Conservation (phyloP, 37 sponge, comb jelly and placozoan genomes). For the Hexactinellida sp. region DNA sequence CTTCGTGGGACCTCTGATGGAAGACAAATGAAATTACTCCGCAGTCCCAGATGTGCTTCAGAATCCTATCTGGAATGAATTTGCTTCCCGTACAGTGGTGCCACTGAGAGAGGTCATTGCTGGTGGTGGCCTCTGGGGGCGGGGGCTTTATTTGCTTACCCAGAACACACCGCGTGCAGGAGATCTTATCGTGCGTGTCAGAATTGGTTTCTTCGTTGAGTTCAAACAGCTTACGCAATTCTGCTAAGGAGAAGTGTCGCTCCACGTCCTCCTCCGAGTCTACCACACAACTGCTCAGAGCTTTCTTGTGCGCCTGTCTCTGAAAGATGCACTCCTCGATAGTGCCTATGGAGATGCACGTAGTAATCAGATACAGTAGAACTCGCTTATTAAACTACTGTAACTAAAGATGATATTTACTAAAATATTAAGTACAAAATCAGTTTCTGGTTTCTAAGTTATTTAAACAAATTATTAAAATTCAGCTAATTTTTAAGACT, state of each 20-base stretch:
- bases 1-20: constrained; percentile 69
- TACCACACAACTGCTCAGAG: constrained; percentile 93
- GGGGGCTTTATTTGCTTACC: constrained; percentile 57
- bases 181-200: constrained; percentile 91
- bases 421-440: too few species aligned
- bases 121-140: constrained; percentile 49
- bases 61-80: constrained; percentile 38
- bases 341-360: constrained; percentile 52
- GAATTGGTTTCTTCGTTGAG: constrained; percentile 62
- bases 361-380: too few species aligned
- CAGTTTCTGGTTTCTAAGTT: too few species aligned
- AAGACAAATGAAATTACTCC: constrained; percentile 59
- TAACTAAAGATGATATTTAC: too few species aligned
- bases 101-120: constrained; percentile 71
- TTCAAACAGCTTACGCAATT: constrained; percentile 60
- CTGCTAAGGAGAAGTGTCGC: constrained; percentile 76
- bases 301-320: constrained; percentile 92
- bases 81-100: constrained; percentile 58
- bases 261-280: constrained; percentile 92
- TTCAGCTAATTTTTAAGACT: too few species aligned
- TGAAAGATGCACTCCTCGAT: constrained; percentile 96
- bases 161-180: constrained; percentile 64
- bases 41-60: constrained; percentile 51
- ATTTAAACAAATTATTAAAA: too few species aligned
- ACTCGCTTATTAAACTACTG: too few species aligned